A percentile compares a stretch with the other conserved stretches of the same genome.
phyloP scores from a whole-genome alignment of 2,797 vertebrate species.

The Taenioides sp. region DNA sequence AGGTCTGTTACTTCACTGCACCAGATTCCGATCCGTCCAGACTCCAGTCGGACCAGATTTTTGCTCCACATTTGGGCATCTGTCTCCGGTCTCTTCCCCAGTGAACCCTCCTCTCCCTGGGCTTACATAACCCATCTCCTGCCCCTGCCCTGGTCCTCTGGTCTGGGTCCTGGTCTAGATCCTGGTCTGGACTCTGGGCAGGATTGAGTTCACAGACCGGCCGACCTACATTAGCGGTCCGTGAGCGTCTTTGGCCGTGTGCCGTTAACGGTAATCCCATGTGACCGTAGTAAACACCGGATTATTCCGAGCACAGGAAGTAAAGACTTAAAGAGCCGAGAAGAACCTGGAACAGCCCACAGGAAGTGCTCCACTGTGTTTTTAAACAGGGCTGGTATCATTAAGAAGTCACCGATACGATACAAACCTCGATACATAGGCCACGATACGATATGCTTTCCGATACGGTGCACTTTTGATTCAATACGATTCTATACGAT shows the following conservation, averaged over 20 bases:
- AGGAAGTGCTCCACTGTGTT: too few species aligned
- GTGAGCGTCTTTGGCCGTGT: constrained; percentile 14
- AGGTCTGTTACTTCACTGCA: too few species aligned
- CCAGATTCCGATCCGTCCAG: neutral
- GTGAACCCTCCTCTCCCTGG: neutral
- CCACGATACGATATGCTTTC: too few species aligned
- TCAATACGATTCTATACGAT: too few species aligned
- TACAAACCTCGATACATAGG: too few species aligned
- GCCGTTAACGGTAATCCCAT: constrained; percentile 49
- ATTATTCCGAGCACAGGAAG: constrained; percentile 18
- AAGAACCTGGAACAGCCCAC: neutral
- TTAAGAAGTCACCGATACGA: too few species aligned
- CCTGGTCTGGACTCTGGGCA: neutral
- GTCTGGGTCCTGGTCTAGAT: constrained; percentile 21
- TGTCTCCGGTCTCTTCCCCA: too few species aligned
- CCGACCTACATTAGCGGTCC: constrained; percentile 60
- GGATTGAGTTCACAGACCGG: constrained; percentile 72
- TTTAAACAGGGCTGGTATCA: too few species aligned
- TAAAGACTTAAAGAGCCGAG: constrained; percentile 13
- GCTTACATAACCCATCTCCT: constrained; percentile 25
- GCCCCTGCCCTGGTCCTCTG: neutral
- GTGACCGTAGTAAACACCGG: neutral
- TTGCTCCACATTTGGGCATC: neutral
- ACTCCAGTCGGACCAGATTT: constrained; percentile 19
- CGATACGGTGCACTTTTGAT: too few species aligned